Evolutionary conservation across 35 echinoderm and acorn worm species (phyloP).

Genomic region (Holothuria glaberrima): DNA sequence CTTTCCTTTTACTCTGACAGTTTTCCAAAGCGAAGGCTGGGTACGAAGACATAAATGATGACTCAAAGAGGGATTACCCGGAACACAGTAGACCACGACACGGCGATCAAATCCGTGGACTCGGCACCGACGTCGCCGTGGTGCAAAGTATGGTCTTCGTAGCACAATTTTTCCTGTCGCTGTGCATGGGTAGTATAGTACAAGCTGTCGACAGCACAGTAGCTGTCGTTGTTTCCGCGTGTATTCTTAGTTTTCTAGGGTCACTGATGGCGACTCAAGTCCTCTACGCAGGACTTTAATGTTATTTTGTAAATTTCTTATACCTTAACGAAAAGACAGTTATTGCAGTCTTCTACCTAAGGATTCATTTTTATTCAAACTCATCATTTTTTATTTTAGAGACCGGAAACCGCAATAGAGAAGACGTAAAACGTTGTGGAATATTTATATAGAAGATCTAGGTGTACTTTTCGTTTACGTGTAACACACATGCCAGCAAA

Average conservation of each 20-base stretch:
- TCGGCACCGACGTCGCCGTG: slow-evolving; percentile 90
- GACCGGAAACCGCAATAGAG: too few species aligned
- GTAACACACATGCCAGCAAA: too few species aligned
- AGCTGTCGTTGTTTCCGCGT: slow-evolving; percentile 72
- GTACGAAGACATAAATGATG: slow-evolving; percentile 19
- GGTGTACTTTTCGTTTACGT: too few species aligned
- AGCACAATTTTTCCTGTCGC: slow-evolving; percentile 84
- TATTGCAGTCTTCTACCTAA: too few species aligned
- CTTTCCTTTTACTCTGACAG: background rate
- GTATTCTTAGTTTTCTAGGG: slow-evolving; percentile 85
- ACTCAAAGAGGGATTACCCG: background rate
- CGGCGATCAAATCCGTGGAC: slow-evolving; percentile 73
- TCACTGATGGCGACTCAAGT: slow-evolving; percentile 87
- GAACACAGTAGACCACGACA: slow-evolving; percentile 41
- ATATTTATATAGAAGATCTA: too few species aligned
- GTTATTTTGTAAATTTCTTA: background rate
- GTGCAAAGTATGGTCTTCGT: slow-evolving; percentile 98
- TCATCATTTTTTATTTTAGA: too few species aligned
- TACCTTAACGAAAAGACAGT: too few species aligned
- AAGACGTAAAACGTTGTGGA: too few species aligned
- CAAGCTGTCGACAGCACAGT: slow-evolving; percentile 78
- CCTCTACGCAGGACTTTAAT: slow-evolving; percentile 87
- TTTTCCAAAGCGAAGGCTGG: slow-evolving; percentile 48
- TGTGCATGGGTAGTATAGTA: slow-evolving; percentile 94
- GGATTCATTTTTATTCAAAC: too few species aligned